Base-by-base conservation (phyloP, 1,140 invertebrate genomes). In the Drosophila bocqueti region DNA sequence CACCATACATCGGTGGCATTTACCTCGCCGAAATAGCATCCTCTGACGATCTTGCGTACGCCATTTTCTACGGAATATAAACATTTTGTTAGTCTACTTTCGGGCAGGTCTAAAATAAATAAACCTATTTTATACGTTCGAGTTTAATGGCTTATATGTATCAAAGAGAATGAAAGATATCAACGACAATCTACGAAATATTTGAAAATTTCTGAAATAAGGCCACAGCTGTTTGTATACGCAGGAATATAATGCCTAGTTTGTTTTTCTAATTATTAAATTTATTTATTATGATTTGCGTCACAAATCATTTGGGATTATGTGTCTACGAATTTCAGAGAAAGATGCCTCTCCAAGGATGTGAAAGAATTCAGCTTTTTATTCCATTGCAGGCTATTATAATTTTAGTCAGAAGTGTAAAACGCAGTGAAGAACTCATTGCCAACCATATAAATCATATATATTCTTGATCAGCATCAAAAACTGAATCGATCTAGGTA, bases 11-110 rank as follows among this genome's bases (percentile, higher is more conserved):
- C 74, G 13, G 91, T 92, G 38, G 80, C 84, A 65, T 92, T 92
- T 47, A 90, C 68, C 47, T 92, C 91, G 29, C 91, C 91, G 36
- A 92, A 92, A 36, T 86, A 92, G 45, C 91, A 92, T 58, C 79
- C 89, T 15, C 91, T 75, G 40, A 91, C 82, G 34, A 76, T 68
- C 59, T 90, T 89, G n/a, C 21, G 73, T 9, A 79, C 76, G 67
- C 81, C 85, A 71, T 89, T 85, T 74, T 89, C 85, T 89, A 60
- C 29, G 49, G 57, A 73, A 47, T 34, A 55, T 47, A 47, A 40
- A 58, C 43, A 67, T 34, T 66, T 36, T 18, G 60, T 62, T 47
- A 63, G 83, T 75, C 75, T 86, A 83, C 83, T 86, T 86, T 83
- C 61, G 21, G 83, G 84, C 45, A 45, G 38, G 18, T 3, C n/a